A percentile compares a stretch with the other conserved stretches of the same genome.
These are phyloP conservation scores for Platanista minor DNA, from an alignment of 2,113 vertebrate genomes.

Conservation along the genomic window DNA sequence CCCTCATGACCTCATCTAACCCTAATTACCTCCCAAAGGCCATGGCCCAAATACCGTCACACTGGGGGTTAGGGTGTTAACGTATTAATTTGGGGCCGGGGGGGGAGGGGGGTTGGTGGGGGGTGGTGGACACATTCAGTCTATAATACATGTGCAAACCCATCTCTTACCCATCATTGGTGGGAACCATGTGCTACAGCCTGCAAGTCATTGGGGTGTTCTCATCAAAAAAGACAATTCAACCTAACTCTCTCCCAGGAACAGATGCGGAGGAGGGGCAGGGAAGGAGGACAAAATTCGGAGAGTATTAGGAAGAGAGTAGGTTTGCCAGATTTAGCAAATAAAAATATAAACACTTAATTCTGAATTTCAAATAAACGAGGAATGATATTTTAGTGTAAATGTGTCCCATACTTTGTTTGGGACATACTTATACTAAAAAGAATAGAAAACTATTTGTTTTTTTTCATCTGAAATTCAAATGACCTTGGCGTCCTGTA, in stretches of 20 bases:
- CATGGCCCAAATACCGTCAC: neutral
- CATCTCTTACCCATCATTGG: neutral
- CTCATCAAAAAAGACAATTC: neutral
- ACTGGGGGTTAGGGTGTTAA: neutral
- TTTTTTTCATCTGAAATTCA: neutral
- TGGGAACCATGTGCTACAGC: neutral
- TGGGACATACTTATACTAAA: neutral
- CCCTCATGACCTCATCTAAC: neutral
- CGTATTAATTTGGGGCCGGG: too few relatives aligned
- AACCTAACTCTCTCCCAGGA: neutral
- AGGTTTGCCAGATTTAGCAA: neutral
- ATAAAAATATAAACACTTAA: neutral
- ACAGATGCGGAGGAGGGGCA: neutral
- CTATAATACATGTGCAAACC: neutral
- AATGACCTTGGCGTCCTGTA: neutral
- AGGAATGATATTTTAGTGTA: neutral
- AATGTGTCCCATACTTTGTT: neutral
- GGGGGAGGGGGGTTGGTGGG: too few relatives aligned
- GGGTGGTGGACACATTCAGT: neutral
- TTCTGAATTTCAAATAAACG: slow-evolving; percentile 27
- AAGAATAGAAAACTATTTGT: neutral
- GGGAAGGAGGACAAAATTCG: neutral
- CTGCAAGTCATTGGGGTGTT: neutral
- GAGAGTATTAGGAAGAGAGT: neutral
- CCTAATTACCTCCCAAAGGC: neutral